Evolutionary conservation across 2,888 invertebrate genomes (phyloP).

Genomic region (Drosophila antonietae): DNA sequence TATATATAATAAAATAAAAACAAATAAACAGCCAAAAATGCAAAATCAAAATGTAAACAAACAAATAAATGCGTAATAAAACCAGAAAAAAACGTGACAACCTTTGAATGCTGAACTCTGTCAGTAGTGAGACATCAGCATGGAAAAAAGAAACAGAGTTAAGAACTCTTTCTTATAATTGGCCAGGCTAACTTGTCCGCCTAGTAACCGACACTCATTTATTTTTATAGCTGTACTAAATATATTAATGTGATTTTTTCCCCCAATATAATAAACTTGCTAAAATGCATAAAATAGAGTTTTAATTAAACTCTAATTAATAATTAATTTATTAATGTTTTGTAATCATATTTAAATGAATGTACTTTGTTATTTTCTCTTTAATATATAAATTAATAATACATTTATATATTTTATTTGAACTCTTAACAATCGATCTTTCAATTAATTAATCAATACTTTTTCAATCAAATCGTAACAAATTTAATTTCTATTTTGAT

Average conservation of each 20-base stretch:
- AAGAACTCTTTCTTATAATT: conserved; percentile 1
- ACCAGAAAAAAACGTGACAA: conserved; percentile 33
- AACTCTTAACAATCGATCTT: too few relatives aligned
- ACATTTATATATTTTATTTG: too few relatives aligned
- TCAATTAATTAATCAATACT: too few relatives aligned
- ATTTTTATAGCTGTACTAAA: conserved; percentile 5
- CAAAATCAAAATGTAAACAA: conserved; percentile 72
- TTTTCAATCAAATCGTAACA: too few relatives aligned
- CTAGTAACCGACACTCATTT: not conserved
- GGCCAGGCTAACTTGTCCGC: not conserved
- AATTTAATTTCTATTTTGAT: not conserved
- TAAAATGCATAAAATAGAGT: not conserved
- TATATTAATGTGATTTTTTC: not conserved
- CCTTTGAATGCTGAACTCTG: conserved; percentile 3
- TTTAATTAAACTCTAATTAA: not conserved
- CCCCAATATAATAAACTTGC: not conserved
- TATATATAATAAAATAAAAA: conserved; percentile 35
- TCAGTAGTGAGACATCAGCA: not conserved
- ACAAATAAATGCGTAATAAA: conserved; percentile 65
- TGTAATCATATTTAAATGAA: too few relatives aligned
- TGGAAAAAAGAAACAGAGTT: not conserved
- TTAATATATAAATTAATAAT: too few relatives aligned
- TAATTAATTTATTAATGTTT: not conserved
- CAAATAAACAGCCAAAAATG: conserved; percentile 45
- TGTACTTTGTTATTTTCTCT: too few relatives aligned